These are phyloP conservation scores for Nesogale talazaci DNA, from an alignment of 2,113 vertebrate species.

Conservation along the genomic window DNA sequence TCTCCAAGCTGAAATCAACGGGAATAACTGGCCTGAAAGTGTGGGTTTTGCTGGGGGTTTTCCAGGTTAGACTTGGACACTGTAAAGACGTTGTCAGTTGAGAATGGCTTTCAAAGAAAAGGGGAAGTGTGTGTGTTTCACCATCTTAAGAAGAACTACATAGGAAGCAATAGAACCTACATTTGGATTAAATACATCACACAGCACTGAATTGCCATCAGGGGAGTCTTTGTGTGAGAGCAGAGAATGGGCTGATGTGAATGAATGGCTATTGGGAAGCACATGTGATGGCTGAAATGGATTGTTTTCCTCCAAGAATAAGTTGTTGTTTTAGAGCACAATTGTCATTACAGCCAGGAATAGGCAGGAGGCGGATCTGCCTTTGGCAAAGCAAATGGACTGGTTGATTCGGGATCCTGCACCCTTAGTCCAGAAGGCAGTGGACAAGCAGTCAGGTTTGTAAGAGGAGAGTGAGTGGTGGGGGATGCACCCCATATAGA, in stretches of 20 bases:
- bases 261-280: not conserved
- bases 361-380: conserved; percentile 5
- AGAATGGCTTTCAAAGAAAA: conserved; percentile 6
- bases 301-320: conserved; percentile 72
- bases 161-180: not conserved
- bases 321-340: conserved; percentile 65
- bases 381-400: conserved; percentile 35
- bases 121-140: not conserved
- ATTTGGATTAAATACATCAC: not conserved
- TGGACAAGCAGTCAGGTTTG: not conserved
- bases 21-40: not conserved
- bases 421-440: not conserved
- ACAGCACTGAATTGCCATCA: not conserved
- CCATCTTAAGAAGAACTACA: not conserved
- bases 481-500: not conserved
- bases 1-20: not conserved
- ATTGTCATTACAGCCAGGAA: conserved; percentile 59
- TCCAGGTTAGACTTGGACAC: conserved; percentile 8
- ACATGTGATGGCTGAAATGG: conserved; percentile 37
- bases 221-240: not conserved
- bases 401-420: conserved; percentile 19
- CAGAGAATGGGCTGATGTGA: not conserved
- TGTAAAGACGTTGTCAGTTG: not conserved
- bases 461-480: not conserved
- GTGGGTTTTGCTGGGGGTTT: not conserved